These are phyloP conservation scores for Psittacus erithacus DNA, from an alignment of 2,113 vertebrate species.

Conservation along the genomic window DNA sequence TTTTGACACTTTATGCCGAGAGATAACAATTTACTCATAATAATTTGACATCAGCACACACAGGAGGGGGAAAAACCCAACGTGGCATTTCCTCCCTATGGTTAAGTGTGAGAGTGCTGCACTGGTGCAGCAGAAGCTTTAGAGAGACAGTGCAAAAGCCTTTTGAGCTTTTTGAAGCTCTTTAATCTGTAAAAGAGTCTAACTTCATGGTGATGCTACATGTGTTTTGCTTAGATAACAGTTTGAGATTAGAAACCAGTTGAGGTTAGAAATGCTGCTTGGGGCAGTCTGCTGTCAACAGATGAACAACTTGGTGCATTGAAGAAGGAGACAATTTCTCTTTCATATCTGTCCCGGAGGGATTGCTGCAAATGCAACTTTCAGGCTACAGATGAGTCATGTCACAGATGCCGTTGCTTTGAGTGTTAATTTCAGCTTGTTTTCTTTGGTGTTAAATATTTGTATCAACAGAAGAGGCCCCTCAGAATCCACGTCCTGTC, in stretches of 20 bases:
- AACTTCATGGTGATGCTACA: not conserved
- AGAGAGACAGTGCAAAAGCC: not conserved
- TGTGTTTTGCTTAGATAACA: not conserved
- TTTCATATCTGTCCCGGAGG: not conserved
- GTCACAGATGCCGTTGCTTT: not conserved
- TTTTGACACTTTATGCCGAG: not conserved
- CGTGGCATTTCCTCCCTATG: not conserved
- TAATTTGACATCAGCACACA: not conserved
- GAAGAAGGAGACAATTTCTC: not conserved
- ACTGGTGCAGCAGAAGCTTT: not conserved
- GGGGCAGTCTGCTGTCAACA: not conserved
- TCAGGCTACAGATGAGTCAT: fast-evolving
- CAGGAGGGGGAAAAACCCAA: not conserved
- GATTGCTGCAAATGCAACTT: not conserved
- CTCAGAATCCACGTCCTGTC: not conserved
- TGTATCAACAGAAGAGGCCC: not conserved
- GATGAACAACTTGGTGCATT: not conserved
- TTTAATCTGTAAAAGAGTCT: not conserved
- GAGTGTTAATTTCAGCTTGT: not conserved
- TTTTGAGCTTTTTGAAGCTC: not conserved
- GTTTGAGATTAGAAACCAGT: not conserved
- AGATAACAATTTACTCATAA: not conserved
- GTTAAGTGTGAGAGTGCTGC: not conserved
- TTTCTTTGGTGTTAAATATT: slow-evolving; percentile 1
- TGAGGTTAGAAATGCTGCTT: not conserved